Evolutionary conservation across 2,113 vertebrate species (phyloP).

Genomic region (Centropus unirufus): DNA sequence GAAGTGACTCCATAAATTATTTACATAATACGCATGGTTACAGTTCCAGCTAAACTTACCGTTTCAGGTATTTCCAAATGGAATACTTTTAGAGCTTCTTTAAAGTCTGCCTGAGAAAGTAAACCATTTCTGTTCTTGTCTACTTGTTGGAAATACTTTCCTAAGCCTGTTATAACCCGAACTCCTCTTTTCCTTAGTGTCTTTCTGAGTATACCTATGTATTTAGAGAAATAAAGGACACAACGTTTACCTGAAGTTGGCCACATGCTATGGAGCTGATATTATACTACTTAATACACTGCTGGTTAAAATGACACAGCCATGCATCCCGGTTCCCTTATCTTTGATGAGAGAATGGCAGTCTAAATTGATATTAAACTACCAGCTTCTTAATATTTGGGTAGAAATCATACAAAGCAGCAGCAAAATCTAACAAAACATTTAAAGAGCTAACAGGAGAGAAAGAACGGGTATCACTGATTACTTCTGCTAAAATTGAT

Average conservation of each 20-base stretch:
- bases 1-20: neutral
- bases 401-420: neutral
- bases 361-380: neutral
- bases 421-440: neutral
- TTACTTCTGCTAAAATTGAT: neutral
- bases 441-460: neutral
- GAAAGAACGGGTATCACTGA: neutral
- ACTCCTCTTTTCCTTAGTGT: slow-evolving; percentile 73
- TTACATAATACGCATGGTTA: neutral
- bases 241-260: neutral
- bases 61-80: slow-evolving; percentile 74
- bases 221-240: slow-evolving; percentile 6
- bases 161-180: slow-evolving; percentile 74
- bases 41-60: slow-evolving; percentile 50
- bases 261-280: neutral
- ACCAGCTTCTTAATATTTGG: neutral
- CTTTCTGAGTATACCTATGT: slow-evolving; percentile 66
- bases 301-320: neutral
- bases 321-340: neutral
- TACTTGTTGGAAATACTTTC: slow-evolving; percentile 70
- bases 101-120: slow-evolving; percentile 69
- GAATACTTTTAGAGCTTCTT: slow-evolving; percentile 73
- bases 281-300: neutral
- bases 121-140: slow-evolving; percentile 69
- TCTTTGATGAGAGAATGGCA: neutral